Evolutionary conservation across 1,140 invertebrate genomes (phyloP).

Genomic region (Araneus ventricosus): DNA sequence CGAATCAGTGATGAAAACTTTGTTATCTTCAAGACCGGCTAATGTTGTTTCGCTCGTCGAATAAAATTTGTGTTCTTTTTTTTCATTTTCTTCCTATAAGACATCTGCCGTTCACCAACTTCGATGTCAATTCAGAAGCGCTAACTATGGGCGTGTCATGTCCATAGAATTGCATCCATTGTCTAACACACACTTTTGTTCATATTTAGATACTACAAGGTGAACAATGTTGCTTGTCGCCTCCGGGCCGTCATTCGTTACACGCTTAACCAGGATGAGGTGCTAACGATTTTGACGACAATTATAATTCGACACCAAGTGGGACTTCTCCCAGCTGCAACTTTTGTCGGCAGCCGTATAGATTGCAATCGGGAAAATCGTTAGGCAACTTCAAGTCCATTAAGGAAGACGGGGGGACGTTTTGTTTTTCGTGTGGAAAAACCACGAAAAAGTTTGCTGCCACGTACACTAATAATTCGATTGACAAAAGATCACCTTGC

Average conservation of each 20-base stretch:
- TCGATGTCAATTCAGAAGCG: conserved; percentile 35
- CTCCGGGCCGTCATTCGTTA: conserved; percentile 33
- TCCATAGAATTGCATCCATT: conserved; percentile 34
- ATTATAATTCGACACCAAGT: conserved; percentile 54
- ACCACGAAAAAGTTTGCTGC: background rate
- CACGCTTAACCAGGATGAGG: conserved; percentile 38
- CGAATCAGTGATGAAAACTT: background rate
- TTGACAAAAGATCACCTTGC: background rate
- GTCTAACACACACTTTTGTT: conserved; percentile 28
- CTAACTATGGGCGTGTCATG: conserved; percentile 57
- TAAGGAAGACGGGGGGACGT: background rate
- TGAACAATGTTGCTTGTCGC: conserved; percentile 25
- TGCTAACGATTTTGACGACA: conserved; percentile 53
- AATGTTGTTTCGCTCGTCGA: background rate
- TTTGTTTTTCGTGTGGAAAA: conserved; percentile 1
- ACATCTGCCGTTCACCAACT: conserved; percentile 11
- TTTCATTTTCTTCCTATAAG: background rate
- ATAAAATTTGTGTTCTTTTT: background rate
- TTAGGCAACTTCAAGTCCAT: background rate
- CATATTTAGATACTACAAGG: background rate
- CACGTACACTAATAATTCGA: background rate
- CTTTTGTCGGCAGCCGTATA: conserved; percentile 17
- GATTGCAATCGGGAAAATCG: conserved; percentile 11
- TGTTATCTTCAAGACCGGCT: background rate
- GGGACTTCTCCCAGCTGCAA: background rate